Percentiles rank a stretch among this genome's conserved stretches.
These are phyloP conservation scores for Drosophila gaucha DNA, from an alignment of 2,888 invertebrate genomes.

Conservation along the genomic window DNA sequence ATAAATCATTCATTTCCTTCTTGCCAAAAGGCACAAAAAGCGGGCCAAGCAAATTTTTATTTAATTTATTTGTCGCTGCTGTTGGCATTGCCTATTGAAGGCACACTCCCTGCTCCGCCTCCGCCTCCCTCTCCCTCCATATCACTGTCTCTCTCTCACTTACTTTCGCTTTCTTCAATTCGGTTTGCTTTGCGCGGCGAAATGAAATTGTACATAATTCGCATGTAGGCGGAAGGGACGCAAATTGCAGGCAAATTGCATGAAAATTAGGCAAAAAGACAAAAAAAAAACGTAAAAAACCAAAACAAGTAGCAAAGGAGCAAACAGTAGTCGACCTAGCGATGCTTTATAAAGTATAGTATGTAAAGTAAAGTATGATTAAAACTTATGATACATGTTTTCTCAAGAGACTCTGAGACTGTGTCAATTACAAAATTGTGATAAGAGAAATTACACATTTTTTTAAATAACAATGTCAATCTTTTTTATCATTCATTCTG, in stretches of 20 bases:
- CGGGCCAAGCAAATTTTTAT: constrained; percentile 48
- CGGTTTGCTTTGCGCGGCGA: constrained; percentile 20
- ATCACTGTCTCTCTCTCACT: neutral
- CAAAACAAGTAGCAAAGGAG: neutral
- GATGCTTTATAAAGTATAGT: neutral
- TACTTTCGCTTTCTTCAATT: constrained; percentile 43
- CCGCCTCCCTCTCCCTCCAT: neutral
- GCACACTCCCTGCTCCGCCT: neutral
- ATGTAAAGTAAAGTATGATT: too few species aligned
- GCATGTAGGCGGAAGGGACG: constrained; percentile 49
- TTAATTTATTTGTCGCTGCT: constrained; percentile 58
- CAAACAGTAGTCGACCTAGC: neutral
- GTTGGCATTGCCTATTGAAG: constrained; percentile 26
- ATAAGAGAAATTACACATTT: too few species aligned
- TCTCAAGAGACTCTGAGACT: neutral
- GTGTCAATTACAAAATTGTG: too few species aligned
- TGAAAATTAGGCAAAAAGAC: constrained; percentile 39
- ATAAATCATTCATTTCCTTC: constrained; percentile 71
- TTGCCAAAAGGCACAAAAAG: constrained; percentile 41
- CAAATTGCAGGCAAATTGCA: constrained; percentile 71
- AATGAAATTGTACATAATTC: constrained; percentile 63
- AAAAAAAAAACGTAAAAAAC: constrained; percentile 1
- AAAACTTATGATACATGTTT: too few species aligned
- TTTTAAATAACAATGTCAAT: too few species aligned
- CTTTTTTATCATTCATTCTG: too few species aligned